Evolutionary conservation across 2,113 vertebrate species (phyloP).

Genomic region (Callipepla californica): DNA sequence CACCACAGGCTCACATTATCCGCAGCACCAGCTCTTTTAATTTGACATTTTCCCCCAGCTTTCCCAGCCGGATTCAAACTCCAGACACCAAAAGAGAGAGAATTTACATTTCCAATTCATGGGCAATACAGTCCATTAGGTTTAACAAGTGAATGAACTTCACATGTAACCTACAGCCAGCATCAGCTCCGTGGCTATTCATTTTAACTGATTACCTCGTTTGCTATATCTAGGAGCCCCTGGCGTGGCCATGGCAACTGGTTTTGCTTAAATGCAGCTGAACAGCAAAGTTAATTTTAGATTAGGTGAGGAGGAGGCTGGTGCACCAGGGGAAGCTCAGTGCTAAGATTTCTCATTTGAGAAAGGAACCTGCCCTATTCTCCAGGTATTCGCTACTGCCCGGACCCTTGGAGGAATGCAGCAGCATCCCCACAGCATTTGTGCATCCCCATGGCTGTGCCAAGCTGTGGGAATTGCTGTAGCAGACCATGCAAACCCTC

Average conservation of each 20-base stretch:
- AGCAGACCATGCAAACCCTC: background rate
- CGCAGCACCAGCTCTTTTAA: conserved; percentile 9
- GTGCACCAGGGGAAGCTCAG: conserved; percentile 36
- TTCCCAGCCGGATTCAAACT: background rate
- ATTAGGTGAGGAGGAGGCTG: conserved; percentile 65
- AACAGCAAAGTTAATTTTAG: conserved; percentile 75
- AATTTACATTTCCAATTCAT: conserved; percentile 53
- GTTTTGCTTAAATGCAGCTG: conserved; percentile 70
- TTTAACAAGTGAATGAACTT: conserved; percentile 70
- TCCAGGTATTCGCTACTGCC: background rate
- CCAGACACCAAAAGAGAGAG: background rate
- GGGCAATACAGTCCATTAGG: conserved; percentile 63
- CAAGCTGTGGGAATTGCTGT: background rate
- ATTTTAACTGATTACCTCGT: conserved; percentile 54
- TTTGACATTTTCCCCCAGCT: conserved; percentile 37
- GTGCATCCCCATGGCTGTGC: background rate
- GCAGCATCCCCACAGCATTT: background rate
- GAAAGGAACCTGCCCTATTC: background rate
- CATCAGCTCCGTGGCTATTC: conserved; percentile 52
- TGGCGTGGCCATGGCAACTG: conserved; percentile 76
- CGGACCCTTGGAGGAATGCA: rapidly evolving
- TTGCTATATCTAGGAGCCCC: conserved; percentile 57
- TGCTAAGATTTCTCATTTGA: background rate
- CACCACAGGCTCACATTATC: background rate
- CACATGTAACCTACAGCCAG: conserved; percentile 52